These are phyloP conservation scores for Cancer borealis DNA, from an alignment of 2,888 invertebrate species.

Conservation along the genomic window DNA sequence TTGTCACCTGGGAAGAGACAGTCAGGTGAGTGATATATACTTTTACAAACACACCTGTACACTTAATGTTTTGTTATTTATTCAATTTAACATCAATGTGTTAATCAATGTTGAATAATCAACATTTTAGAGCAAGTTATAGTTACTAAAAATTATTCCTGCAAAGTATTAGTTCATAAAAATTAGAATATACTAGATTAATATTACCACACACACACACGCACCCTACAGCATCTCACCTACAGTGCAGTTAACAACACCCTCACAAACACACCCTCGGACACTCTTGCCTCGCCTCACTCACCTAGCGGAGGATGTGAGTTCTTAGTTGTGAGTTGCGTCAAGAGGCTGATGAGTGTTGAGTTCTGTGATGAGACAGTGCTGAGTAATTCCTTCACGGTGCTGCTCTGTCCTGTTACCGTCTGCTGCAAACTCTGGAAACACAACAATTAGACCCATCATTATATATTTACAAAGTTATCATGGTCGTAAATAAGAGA, in stretches of 20 bases:
- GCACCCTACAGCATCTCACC: too few relatives aligned
- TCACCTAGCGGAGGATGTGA: slow-evolving; percentile 46
- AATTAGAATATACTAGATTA: too few relatives aligned
- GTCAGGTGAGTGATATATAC: too few relatives aligned
- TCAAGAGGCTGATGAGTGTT: slow-evolving; percentile 48
- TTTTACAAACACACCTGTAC: neutral
- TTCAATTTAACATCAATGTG: neutral
- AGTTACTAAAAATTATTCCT: neutral
- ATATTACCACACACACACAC: too few relatives aligned
- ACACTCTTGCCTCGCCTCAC: neutral
- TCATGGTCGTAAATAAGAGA: too few relatives aligned
- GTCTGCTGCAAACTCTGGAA: slow-evolving; percentile 59
- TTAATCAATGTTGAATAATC: neutral
- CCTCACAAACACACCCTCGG: neutral
- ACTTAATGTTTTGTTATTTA: neutral
- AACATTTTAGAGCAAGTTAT: neutral
- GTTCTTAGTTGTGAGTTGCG: slow-evolving; percentile 25
- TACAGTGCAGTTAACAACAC: neutral
- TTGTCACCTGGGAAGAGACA: neutral
- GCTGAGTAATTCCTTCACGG: slow-evolving; percentile 56
- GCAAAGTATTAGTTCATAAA: too few relatives aligned
- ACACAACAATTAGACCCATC: neutral
- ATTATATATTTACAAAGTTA: neutral
- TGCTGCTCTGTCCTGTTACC: slow-evolving; percentile 45
- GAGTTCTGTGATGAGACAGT: slow-evolving; percentile 63